phyloP scores from a whole-genome alignment of 2,113 vertebrate species.

The Protobothrops mucrosquamatus region DNA sequence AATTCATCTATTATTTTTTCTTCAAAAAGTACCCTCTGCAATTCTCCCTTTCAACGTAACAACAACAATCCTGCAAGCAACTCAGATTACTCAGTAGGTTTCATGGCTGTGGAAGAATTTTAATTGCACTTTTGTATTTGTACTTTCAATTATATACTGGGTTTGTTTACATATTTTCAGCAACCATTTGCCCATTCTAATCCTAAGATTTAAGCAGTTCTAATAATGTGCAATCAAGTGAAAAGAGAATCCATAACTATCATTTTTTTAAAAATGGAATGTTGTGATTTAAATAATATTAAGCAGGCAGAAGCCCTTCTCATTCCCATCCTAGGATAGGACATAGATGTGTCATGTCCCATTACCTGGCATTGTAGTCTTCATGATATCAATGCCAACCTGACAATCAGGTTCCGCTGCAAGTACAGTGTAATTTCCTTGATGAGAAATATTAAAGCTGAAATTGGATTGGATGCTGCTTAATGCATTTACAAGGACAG shows the following conservation, averaged over 20 bases:
- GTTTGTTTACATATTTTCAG: neutral
- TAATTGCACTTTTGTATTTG: neutral
- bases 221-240: neutral
- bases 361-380: conserved; percentile 87
- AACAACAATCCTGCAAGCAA: neutral
- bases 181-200: neutral
- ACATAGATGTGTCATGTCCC: neutral
- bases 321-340: neutral
- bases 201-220: neutral
- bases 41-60: too few species aligned
- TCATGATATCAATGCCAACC: conserved; percentile 95
- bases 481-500: conserved; percentile 76
- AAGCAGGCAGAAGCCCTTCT: neutral
- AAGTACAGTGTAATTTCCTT: conserved; percentile 91
- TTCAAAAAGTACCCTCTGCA: neutral
- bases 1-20: neutral
- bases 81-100: neutral
- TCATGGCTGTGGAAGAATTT: neutral
- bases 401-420: conserved; percentile 85
- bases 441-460: conserved; percentile 94
- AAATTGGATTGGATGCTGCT: conserved; percentile 60
- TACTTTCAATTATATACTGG: neutral
- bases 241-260: neutral
- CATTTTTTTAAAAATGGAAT: neutral
- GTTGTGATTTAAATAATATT: neutral